These are phyloP conservation scores for Myxocyprinus asiaticus DNA, from an alignment of 2,113 vertebrate species.

Conservation along the genomic window DNA sequence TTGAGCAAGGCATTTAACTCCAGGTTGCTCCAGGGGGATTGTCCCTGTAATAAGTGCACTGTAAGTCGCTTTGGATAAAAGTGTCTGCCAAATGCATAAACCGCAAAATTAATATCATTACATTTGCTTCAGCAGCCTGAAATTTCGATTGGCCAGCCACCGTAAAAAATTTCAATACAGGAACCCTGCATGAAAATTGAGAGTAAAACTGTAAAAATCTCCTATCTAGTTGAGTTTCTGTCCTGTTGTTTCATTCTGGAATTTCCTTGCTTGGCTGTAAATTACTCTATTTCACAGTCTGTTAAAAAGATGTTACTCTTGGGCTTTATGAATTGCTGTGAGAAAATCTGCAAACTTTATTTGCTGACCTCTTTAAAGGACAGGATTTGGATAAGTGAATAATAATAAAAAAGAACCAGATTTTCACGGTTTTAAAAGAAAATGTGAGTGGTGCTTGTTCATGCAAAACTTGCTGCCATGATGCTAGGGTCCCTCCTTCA, in stretches of 20 bases:
- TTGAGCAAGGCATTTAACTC: too few species aligned
- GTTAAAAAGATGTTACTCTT: constrained; percentile 2
- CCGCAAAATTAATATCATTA: too few species aligned
- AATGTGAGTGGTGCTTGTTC: not conserved
- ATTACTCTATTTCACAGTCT: not conserved
- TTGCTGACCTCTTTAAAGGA: not conserved
- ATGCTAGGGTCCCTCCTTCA: too few species aligned
- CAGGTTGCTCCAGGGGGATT: too few species aligned
- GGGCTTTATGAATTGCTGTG: constrained; percentile 4
- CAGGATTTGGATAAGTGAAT: not conserved
- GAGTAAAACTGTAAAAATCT: not conserved
- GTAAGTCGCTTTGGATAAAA: too few species aligned
- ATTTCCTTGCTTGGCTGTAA: not conserved
- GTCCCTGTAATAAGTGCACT: too few species aligned
- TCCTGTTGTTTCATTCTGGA: constrained; percentile 15
- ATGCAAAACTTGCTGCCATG: not conserved
- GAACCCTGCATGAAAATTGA: not conserved
- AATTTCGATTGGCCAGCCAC: too few species aligned
- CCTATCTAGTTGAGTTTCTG: not conserved
- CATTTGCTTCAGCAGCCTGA: too few species aligned
- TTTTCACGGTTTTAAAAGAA: not conserved
- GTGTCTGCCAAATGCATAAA: too few species aligned
- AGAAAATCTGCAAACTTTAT: not conserved
- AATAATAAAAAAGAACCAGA: not conserved
- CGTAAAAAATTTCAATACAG: too few species aligned